phyloP scores from a whole-genome alignment of 2,113 vertebrate species.

The Pachypanchax playfairii region DNA sequence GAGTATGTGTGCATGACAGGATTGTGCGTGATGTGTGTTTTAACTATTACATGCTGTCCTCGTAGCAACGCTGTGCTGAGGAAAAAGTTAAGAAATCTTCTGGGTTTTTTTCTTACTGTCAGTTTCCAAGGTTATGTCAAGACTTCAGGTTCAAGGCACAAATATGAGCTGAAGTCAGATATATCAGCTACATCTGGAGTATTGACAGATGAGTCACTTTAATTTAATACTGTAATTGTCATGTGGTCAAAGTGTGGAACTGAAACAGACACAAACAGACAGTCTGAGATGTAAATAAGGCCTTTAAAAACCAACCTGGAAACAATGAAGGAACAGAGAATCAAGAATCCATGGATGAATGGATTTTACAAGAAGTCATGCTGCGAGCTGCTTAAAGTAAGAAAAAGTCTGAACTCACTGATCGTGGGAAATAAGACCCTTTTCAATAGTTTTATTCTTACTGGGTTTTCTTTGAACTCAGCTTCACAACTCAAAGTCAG shows the following conservation, averaged over 20 bases:
- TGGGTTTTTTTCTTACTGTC: not conserved
- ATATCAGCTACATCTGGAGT: not conserved
- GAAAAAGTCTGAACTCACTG: too few relatives aligned
- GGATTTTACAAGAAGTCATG: too few relatives aligned
- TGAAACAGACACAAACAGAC: not conserved
- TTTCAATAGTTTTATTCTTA: not conserved
- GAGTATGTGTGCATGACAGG: conserved; percentile 17
- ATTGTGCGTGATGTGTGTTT: conserved; percentile 8
- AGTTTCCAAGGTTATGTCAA: conserved; percentile 1
- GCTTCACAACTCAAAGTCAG: not conserved
- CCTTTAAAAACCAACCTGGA: too few relatives aligned
- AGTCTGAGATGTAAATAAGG: not conserved
- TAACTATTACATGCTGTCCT: not conserved
- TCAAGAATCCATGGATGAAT: too few relatives aligned
- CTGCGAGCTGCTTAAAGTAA: too few relatives aligned
- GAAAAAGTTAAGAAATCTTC: conserved; percentile 8
- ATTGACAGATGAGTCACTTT: conserved; percentile 1
- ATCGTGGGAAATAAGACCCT: not conserved
- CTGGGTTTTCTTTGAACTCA: conserved; percentile 8
- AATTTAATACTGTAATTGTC: not conserved
- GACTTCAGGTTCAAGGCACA: not conserved
- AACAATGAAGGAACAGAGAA: too few relatives aligned
- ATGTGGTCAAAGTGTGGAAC: not conserved
- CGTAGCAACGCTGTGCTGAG: not conserved
- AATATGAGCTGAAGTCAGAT: not conserved